Conservation (phyloP, 2,797 vertebrate species). For the Parauchenoglanis punctatus region DNA sequence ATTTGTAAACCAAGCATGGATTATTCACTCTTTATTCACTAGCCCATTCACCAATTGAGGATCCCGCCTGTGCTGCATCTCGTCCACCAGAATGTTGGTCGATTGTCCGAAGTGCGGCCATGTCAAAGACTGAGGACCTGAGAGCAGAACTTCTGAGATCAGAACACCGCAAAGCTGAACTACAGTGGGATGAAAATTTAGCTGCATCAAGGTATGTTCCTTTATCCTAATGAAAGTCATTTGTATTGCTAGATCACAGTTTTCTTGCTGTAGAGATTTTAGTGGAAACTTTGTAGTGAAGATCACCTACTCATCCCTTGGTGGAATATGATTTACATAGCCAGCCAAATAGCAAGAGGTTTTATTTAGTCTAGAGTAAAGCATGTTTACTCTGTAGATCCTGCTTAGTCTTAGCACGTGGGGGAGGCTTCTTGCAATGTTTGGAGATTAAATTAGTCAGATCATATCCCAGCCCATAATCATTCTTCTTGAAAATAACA, state of each 20-base stretch:
- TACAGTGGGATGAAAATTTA: constrained; percentile 72
- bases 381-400: background rate
- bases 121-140: constrained; percentile 74
- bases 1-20: background rate
- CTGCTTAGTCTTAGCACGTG: background rate
- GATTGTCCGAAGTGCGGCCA: constrained; percentile 58
- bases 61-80: constrained; percentile 36
- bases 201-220: constrained; percentile 68
- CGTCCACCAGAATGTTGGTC: constrained; percentile 61
- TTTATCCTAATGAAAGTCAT: background rate
- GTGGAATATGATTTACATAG: background rate
- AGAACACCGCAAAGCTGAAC: constrained; percentile 77
- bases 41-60: constrained; percentile 62
- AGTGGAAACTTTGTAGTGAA: background rate
- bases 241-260: background rate
- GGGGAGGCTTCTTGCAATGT: background rate
- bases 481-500: background rate
- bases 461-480: background rate
- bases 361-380: background rate
- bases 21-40: constrained; percentile 27
- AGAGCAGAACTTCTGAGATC: constrained; percentile 76
- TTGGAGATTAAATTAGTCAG: background rate
- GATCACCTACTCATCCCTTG: background rate
- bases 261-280: background rate
- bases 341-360: too few relatives aligned